Conservation (phyloP, 2,113 vertebrate genomes). For the Columba janthina region DNA sequence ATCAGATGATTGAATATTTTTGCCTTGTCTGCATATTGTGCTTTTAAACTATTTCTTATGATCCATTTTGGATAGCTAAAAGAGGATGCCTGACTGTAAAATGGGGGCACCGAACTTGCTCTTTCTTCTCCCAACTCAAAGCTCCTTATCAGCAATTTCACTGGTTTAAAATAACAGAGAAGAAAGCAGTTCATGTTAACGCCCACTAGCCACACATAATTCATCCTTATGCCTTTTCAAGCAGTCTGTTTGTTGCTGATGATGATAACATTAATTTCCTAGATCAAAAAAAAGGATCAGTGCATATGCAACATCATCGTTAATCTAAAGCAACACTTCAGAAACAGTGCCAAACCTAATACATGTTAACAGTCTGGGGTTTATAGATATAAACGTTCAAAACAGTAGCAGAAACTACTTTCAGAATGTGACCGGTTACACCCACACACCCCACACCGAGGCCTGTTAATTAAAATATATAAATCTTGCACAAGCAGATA, state of each 20-base stretch:
- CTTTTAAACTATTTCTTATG: background rate
- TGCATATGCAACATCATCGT: background rate
- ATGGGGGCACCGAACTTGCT: background rate
- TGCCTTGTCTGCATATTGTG: background rate
- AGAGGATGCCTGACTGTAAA: background rate
- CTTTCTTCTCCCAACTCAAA: background rate
- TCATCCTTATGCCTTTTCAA: background rate
- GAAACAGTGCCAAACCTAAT: background rate
- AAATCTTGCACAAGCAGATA: background rate
- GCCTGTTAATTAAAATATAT: background rate
- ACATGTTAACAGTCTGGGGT: background rate
- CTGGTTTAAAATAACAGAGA: slow-evolving; percentile 31
- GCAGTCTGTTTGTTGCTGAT: background rate
- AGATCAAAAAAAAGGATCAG: background rate
- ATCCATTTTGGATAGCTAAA: background rate
- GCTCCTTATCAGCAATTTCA: background rate
- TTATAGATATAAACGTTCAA: background rate
- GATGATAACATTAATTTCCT: background rate
- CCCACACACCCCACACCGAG: background rate
- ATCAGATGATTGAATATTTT: background rate
- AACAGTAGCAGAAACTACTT: background rate
- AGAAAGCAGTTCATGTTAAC: background rate
- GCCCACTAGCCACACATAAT: background rate
- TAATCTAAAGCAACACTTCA: background rate
- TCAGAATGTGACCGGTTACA: background rate